Conservation (phyloP, 2,888 invertebrate species). For the Anagyrus pseudococci region DNA sequence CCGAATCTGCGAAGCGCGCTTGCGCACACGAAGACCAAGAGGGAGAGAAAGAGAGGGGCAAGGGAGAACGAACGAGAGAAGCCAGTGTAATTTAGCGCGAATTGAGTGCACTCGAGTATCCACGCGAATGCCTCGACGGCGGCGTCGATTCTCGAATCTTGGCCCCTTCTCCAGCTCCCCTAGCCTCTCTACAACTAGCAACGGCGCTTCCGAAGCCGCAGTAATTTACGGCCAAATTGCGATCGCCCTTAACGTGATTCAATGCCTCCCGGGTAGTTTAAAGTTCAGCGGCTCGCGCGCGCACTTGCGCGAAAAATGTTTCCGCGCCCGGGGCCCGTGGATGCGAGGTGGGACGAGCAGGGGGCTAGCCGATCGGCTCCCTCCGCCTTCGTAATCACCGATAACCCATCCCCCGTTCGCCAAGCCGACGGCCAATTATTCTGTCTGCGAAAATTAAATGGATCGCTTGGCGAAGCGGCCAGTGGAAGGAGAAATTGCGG, state of each 20-base stretch:
- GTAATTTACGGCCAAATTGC: constrained; percentile 35
- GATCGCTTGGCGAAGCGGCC: constrained; percentile 19
- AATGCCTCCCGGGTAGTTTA: constrained; percentile 32
- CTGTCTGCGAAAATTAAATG: constrained; percentile 39
- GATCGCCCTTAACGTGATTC: constrained; percentile 36
- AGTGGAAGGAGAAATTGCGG: too few species aligned
- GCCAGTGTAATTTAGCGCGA: constrained; percentile 29
- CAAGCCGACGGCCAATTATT: constrained; percentile 33
- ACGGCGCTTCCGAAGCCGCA: background rate
- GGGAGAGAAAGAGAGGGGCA: too few species aligned
- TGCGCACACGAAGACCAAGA: background rate
- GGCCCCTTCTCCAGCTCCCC: constrained; percentile 10
- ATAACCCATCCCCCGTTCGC: constrained; percentile 1
- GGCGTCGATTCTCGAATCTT: constrained; percentile 27
- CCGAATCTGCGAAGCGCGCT: constrained; percentile 4
- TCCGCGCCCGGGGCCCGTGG: too few species aligned
- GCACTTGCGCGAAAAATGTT: constrained; percentile 26
- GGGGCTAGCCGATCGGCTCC: constrained; percentile 15
- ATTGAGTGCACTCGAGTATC: constrained; percentile 27
- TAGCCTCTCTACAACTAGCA: too few species aligned
- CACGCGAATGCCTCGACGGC: constrained; percentile 16
- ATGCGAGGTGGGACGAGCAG: background rate
- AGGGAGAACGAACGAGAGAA: too few species aligned
- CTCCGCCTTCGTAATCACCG: constrained; percentile 17
- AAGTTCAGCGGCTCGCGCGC: constrained; percentile 26